Conservation (phyloP, 1,140 invertebrate genomes). For the Hyles vespertilio region DNA sequence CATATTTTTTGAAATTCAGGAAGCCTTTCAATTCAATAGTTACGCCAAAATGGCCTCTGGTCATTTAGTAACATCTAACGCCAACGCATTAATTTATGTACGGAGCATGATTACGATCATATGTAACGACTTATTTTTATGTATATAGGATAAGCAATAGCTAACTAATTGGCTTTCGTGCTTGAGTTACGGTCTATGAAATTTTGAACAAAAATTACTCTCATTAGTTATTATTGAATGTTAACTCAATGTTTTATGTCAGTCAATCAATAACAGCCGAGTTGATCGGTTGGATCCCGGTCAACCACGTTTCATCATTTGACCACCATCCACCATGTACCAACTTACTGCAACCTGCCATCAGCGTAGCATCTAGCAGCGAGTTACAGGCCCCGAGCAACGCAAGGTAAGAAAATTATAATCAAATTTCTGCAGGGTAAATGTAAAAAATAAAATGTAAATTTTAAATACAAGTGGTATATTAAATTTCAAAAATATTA, state of each 20-base stretch:
- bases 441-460: not conserved
- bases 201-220: not conserved
- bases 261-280: no score
- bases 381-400: no score
- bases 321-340: no score
- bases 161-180: slow-evolving; percentile 5
- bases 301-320: not conserved
- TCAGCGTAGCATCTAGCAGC: no score
- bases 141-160: slow-evolving; percentile 2
- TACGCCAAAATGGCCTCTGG: not conserved
- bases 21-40: not conserved
- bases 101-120: slow-evolving; percentile 2
- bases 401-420: no score
- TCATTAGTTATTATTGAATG: no score
- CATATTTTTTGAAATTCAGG: no score
- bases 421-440: no score
- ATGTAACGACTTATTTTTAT: slow-evolving; percentile 8
- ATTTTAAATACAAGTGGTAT: no score
- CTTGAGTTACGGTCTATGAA: slow-evolving; percentile 6
- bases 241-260: no score
- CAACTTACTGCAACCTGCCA: no score
- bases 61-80: slow-evolving; percentile 1
- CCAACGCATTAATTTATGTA: slow-evolving; percentile 8
- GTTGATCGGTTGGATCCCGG: not conserved
- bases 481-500: no score